Evolutionary conservation across 1,140 invertebrate genomes (phyloP), one percentile per base, ranked within the genome.

Genomic region (Lasioglossum baleicum): DNA sequence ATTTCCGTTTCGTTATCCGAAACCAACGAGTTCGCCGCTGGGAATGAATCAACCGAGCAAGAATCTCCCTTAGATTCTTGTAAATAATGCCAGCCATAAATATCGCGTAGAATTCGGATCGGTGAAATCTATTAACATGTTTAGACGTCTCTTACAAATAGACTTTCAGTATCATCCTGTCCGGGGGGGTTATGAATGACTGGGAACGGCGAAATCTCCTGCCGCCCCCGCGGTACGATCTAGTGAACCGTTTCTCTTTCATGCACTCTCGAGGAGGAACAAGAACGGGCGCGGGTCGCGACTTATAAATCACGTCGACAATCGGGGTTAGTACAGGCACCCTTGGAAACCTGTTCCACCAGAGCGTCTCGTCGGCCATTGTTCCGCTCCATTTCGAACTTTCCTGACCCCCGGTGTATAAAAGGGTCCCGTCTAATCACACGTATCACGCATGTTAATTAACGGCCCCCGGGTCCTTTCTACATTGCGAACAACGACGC

Each of bases 241-340:
- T 66, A 56, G 76, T 44, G 61, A 73, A 79, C 70, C 51, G 70
- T 73, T 73, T 73, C 61, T 64, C 74, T 76, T 81, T 73, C 73
- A 48, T 78, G 35, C n/a, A 51, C 15, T 60, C 60, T n/a, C 20
- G 40, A 67, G 56, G 6, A 60, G 66, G n/a, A 20, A n/a, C 8
- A 69, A 74, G n/a, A 53, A 70, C 40, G 40, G 48, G 7, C 7
- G 56, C 60, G 73, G 64, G 48, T 77, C 58, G 75, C 66, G 79
- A 76, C 79, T 81, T 81, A 81, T 81, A 81, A 81, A 81, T 81
- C 79, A 76, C 74, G 73, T 70, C 73, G 79, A 81, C 79, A 65
- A 81, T 81, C 74, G 79, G 79, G 74, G 79, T 76, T 76, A 81
- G 79, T 35, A 53, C 60, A 69, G 44, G 42, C 73, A 81, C 73